Evolutionary conservation across 2,888 invertebrate genomes (phyloP).

Genomic region (Flabesymbios commensalis): DNA sequence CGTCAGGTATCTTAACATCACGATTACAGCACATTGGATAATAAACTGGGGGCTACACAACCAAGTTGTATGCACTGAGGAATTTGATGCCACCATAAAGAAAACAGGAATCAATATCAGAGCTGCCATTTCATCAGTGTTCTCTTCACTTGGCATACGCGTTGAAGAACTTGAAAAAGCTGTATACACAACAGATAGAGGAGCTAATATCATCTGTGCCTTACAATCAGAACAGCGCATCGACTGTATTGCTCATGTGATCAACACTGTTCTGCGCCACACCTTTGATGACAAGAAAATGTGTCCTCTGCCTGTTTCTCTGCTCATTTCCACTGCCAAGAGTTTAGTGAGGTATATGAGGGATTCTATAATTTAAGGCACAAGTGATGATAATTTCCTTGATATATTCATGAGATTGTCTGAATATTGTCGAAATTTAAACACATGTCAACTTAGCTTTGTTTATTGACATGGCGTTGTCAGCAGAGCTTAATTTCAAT

Average conservation of each 20-base stretch:
- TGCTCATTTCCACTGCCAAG: neutral
- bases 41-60: neutral
- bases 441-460: too few species aligned
- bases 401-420: too few species aligned
- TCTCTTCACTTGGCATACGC: neutral
- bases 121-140: neutral
- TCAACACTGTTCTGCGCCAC: conserved; percentile 3
- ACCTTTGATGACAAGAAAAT: too few species aligned
- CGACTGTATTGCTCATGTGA: neutral
- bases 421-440: too few species aligned
- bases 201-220: neutral
- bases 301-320: too few species aligned
- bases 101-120: neutral
- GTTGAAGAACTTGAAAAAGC: neutral
- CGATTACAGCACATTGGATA: conserved; percentile 2
- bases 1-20: neutral
- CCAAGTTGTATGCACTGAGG: neutral
- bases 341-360: neutral
- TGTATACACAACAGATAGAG: neutral
- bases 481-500: too few species aligned
- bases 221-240: neutral
- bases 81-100: neutral
- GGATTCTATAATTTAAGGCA: too few species aligned
- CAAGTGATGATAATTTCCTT: too few species aligned
- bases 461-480: too few species aligned